A percentile compares a stretch with the other conserved stretches of the same genome.
Evolutionary conservation across 35 echinoderm and acorn worm species (phyloP).

Genomic region (Diadema setosum): DNA sequence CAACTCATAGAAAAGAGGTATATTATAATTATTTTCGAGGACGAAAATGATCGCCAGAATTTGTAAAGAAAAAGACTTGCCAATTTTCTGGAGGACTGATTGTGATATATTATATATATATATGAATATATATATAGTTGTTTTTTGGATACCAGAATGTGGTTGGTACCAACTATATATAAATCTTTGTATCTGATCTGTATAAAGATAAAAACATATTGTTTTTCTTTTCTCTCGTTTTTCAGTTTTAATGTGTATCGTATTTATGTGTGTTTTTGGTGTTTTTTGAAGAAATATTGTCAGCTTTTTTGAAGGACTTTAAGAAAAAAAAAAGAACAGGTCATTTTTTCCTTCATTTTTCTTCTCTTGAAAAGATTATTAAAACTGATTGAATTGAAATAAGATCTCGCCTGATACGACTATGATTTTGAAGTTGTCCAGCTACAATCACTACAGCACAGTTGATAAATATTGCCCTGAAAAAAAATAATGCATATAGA

Average conservation of each 20-base stretch:
- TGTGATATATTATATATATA: conserved; percentile 8
- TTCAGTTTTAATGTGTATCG: conserved; percentile 14
- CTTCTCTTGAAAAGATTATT: conserved; percentile 28
- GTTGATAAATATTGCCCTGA: no score
- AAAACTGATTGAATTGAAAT: conserved; percentile 24
- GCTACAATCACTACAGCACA: no score
- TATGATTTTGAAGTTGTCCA: no score
- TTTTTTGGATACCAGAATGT: not conserved
- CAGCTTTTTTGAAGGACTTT: conserved; percentile 1
- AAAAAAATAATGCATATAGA: no score
- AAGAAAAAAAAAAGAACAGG: no score
- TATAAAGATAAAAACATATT: conserved; percentile 6
- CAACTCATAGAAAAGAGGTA: no score
- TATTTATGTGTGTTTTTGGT: conserved; percentile 30
- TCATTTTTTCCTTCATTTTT: conserved; percentile 12
- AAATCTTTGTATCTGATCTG: conserved; percentile 7
- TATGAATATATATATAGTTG: conserved; percentile 28
- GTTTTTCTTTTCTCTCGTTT: not conserved
- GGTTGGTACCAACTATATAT: not conserved
- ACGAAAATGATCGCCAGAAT: no score
- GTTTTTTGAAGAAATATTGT: not conserved
- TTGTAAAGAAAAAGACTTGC: no score
- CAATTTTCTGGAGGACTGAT: not conserved
- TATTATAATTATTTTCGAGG: no score
- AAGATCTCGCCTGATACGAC: no score